These are phyloP conservation scores for Aix galericulata DNA, from an alignment of 2,113 vertebrate species.

Conservation along the genomic window DNA sequence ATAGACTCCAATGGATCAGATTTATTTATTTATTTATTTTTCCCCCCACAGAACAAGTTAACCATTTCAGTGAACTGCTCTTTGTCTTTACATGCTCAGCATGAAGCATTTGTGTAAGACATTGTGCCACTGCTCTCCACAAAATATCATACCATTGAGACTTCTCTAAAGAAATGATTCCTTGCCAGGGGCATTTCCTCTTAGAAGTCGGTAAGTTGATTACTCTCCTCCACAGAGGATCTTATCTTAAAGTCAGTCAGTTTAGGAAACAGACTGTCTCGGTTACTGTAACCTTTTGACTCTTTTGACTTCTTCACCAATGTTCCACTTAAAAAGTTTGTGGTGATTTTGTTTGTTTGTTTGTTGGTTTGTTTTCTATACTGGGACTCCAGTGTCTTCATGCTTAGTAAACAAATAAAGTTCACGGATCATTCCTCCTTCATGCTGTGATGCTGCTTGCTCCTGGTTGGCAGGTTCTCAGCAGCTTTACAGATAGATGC, in stretches of 20 bases:
- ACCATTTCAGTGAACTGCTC: slow-evolving; percentile 24
- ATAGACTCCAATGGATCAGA: slow-evolving; percentile 29
- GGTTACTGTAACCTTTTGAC: not conserved
- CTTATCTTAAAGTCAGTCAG: not conserved
- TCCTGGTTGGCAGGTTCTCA: not conserved
- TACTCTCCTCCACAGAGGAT: not conserved
- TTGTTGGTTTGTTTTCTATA: too few relatives aligned
- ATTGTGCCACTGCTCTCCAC: not conserved
- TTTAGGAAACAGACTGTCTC: not conserved
- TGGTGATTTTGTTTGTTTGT: too few relatives aligned
- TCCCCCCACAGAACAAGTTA: slow-evolving; percentile 5
- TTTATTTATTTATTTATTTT: slow-evolving; percentile 45
- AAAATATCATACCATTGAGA: not conserved
- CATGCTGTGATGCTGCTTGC: not conserved
- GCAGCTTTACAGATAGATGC: not conserved
- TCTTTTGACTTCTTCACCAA: not conserved
- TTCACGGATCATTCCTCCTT: not conserved
- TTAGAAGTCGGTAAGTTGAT: not conserved
- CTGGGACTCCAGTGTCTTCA: not conserved
- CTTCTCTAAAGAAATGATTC: not conserved
- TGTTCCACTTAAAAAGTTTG: not conserved
- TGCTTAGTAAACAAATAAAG: not conserved
- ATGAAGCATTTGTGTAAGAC: not conserved
- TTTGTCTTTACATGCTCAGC: not conserved
- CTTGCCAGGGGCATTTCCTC: not conserved